A percentile compares a stretch with the other conserved stretches of the same genome.
phyloP scores from a whole-genome alignment of 2,113 vertebrate species.

The Dinomys branickii region DNA sequence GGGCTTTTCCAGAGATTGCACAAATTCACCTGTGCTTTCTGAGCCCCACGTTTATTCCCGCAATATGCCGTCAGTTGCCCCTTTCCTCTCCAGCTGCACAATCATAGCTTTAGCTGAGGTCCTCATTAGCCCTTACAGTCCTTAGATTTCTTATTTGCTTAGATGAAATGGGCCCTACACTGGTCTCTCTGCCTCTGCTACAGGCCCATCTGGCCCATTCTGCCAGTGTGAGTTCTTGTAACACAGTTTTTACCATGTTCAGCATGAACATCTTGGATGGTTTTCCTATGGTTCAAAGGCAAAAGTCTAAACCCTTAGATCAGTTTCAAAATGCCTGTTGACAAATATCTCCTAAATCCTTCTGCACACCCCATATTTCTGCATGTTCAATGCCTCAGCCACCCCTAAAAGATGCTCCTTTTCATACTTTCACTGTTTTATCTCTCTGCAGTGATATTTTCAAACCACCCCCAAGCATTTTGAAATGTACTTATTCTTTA shows the following conservation, averaged over 20 bases:
- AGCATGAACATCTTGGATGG: neutral
- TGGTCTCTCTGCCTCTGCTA: neutral
- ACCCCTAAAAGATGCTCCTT: neutral
- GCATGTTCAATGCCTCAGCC: neutral
- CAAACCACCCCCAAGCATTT: neutral
- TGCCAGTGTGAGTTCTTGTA: neutral
- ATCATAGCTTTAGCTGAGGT: neutral
- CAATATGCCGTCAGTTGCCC: neutral
- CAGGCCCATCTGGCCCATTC: neutral
- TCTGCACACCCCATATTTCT: neutral
- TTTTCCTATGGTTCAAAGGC: conserved; percentile 28
- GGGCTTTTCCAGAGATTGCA: neutral
- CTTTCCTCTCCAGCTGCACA: neutral
- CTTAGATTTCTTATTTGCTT: neutral
- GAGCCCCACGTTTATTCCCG: neutral
- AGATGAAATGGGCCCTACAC: neutral
- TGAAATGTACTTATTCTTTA: neutral
- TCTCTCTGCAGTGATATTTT: neutral
- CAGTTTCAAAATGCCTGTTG: conserved; percentile 21
- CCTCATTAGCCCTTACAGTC: neutral
- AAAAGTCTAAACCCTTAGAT: neutral
- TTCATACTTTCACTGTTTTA: neutral
- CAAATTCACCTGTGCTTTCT: neutral
- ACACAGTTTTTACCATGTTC: neutral
- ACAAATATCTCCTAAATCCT: neutral